Percentiles rank a stretch among this genome's conserved stretches.
Evolutionary conservation across 2,113 vertebrate species (phyloP).

Genomic region (Octodon degus): DNA sequence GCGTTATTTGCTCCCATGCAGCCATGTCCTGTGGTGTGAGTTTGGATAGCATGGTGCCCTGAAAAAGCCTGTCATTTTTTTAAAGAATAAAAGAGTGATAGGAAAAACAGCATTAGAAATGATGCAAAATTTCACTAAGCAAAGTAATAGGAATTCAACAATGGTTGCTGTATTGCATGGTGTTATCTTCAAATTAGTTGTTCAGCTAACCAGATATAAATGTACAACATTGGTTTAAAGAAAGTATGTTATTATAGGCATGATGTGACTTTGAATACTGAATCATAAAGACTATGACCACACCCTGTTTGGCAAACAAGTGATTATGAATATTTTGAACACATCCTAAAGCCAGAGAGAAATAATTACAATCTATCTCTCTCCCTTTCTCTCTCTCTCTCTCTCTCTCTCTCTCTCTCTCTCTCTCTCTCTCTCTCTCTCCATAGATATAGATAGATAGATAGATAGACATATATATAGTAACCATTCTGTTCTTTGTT

Average conservation of each 20-base stretch:
- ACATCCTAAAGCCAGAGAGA: slow-evolving; percentile 84
- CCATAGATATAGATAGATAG: slow-evolving; percentile 4
- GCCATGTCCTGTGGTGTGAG: slow-evolving; percentile 88
- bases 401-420: slow-evolving; percentile 77
- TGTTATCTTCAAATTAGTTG: too few species aligned
- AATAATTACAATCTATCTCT: slow-evolving; percentile 84
- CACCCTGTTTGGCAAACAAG: slow-evolving; percentile 86
- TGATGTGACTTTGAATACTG: slow-evolving; percentile 88
- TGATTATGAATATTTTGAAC: slow-evolving; percentile 87
- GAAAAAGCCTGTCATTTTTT: slow-evolving; percentile 80
- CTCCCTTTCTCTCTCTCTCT: slow-evolving; percentile 76
- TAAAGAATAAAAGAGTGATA: too few species aligned
- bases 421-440: slow-evolving; percentile 77
- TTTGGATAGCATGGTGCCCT: slow-evolving; percentile 86
- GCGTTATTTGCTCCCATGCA: slow-evolving; percentile 82
- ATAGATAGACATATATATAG: slow-evolving; percentile 61
- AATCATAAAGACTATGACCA: slow-evolving; percentile 86
- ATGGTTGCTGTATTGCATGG: too few species aligned
- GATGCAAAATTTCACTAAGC: too few species aligned
- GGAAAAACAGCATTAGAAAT: too few species aligned
- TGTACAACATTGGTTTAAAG: too few species aligned
- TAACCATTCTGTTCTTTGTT: slow-evolving; percentile 82
- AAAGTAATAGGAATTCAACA: too few species aligned
- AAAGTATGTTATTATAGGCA: slow-evolving; percentile 87
- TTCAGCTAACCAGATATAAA: too few species aligned